Conservation (phyloP, 92 coral and sea anemone species). For the Muricea muricata region DNA sequence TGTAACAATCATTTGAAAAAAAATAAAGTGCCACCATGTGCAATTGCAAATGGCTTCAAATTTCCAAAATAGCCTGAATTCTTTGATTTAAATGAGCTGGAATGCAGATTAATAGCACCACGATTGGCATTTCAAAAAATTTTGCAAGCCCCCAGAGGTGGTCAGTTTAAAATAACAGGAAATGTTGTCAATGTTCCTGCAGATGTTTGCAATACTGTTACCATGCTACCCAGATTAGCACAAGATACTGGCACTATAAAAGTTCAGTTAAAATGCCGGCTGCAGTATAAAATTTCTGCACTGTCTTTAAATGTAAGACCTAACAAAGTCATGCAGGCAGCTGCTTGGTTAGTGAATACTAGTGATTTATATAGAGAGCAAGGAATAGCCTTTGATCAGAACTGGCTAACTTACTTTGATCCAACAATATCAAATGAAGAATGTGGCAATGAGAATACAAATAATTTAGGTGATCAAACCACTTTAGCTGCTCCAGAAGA, state of each 20-base stretch:
- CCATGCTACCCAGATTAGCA: slow-evolving; percentile 31
- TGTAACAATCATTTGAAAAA: slow-evolving; percentile 63
- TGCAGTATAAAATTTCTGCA: slow-evolving; percentile 46
- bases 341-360: slow-evolving; percentile 32
- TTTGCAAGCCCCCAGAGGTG: slow-evolving; percentile 59
- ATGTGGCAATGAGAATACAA: background rate
- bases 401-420: slow-evolving; percentile 25
- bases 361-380: slow-evolving; percentile 17
- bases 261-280: slow-evolving; percentile 44
- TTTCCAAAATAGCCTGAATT: slow-evolving; percentile 52
- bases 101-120: slow-evolving; percentile 30
- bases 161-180: slow-evolving; percentile 47
- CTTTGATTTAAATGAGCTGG: slow-evolving; percentile 50
- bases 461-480: slow-evolving; percentile 26
- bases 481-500: slow-evolving; percentile 21
- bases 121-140: slow-evolving; percentile 54
- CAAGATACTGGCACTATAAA: slow-evolving; percentile 40
- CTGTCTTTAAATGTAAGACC: slow-evolving; percentile 58
- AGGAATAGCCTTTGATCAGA: slow-evolving; percentile 31
- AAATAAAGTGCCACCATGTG: slow-evolving; percentile 52
- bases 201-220: slow-evolving; percentile 55
- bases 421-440: background rate
- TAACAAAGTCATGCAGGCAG: slow-evolving; percentile 23
- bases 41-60: slow-evolving; percentile 45
- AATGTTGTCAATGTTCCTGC: slow-evolving; percentile 64